phyloP scores from a whole-genome alignment of 1,140 invertebrate genomes.

The Orius insidiosus region DNA sequence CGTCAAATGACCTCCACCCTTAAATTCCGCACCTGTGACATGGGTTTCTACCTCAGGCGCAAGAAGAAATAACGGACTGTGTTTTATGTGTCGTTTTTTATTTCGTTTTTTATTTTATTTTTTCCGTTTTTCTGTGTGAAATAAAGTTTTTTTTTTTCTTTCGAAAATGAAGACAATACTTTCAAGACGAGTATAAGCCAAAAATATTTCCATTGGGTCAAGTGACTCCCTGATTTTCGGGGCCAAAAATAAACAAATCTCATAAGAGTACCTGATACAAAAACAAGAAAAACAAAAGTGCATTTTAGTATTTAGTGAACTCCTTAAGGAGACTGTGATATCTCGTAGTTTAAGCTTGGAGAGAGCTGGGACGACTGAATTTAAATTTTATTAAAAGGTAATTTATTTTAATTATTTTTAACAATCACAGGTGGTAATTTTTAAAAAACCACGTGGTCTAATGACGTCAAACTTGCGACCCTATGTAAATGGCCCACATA shows the following conservation, averaged over 20 bases:
- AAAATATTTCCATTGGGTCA: too few relatives aligned
- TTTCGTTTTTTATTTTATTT: neutral
- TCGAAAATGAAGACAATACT: too few relatives aligned
- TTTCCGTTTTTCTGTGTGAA: conserved; percentile 1
- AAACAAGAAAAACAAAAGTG: conserved; percentile 1
- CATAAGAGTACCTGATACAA: conserved; percentile 5
- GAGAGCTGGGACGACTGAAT: conserved; percentile 7
- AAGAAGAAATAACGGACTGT: conserved; percentile 6
- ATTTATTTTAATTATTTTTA: too few relatives aligned
- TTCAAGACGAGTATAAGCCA: too few relatives aligned
- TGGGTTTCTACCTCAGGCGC: conserved; percentile 6
- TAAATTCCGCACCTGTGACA: neutral
- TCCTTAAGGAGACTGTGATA: conserved; percentile 3
- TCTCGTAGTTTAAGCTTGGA: conserved; percentile 3
- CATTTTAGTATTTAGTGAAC: conserved; percentile 1
- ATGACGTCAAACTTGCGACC: too few relatives aligned
- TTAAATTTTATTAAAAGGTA: too few relatives aligned
- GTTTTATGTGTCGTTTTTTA: neutral
- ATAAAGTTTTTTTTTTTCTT: too few relatives aligned
- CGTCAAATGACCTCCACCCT: conserved; percentile 1
- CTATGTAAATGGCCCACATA: too few relatives aligned
- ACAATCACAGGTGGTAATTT: too few relatives aligned
- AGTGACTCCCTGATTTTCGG: neutral
- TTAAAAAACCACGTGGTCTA: too few relatives aligned
- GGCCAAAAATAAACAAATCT: too few relatives aligned